These are phyloP conservation scores for Zosterops pallidus DNA, from an alignment of 2,113 vertebrate genomes.

Conservation along the genomic window DNA sequence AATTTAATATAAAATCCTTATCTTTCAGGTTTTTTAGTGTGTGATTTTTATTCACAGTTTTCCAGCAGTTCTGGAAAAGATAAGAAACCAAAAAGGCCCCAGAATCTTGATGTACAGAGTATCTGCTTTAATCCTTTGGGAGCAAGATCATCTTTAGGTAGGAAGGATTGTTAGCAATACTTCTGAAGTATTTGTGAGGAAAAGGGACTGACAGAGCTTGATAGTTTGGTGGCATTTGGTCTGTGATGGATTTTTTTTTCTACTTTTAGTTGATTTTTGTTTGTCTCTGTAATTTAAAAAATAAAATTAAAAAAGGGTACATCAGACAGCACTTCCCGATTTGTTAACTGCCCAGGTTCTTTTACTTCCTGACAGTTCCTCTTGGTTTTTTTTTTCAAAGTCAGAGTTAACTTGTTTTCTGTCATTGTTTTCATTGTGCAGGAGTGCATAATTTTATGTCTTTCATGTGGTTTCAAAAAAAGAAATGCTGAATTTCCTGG, in stretches of 20 bases:
- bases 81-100: background rate
- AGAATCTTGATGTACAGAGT: background rate
- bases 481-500: background rate
- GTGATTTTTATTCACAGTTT: background rate
- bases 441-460: rapidly evolving
- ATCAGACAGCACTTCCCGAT: background rate
- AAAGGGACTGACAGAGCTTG: background rate
- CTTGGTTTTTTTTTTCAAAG: background rate
- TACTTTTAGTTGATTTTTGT: background rate
- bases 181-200: background rate
- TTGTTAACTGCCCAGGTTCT: background rate
- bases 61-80: background rate
- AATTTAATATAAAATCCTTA: background rate
- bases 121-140: background rate
- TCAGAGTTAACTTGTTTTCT: background rate
- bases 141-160: background rate
- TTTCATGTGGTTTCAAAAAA: background rate
- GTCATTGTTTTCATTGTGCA: background rate
- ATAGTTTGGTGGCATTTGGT: background rate
- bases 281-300: background rate
- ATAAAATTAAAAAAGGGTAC: background rate
- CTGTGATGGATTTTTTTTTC: background rate
- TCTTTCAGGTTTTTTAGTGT: background rate
- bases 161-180: background rate
- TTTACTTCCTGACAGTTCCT: background rate